Base-by-base conservation (phyloP, 30 jellyfish, hydroid and myxozoan species). In the Aurelia coerulea region DNA sequence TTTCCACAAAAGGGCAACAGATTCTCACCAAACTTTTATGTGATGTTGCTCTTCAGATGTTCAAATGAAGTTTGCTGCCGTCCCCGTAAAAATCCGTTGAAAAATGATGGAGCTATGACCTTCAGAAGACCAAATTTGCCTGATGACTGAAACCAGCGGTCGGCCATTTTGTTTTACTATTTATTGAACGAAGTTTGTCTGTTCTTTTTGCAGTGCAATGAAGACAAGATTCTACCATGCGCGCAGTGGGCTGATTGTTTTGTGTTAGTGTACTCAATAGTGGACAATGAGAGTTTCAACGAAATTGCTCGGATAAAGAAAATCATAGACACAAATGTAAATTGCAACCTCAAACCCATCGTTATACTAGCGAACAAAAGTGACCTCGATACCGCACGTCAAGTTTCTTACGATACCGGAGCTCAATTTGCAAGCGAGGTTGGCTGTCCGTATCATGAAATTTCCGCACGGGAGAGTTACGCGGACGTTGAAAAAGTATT, bases 181-280 rank as follows among this genome's bases (percentile, higher is more conserved):
- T 23, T 23, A 23, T 23, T 23, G 29, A 23, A 23, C 29, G 29
- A 23, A 23, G 29, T 23, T 23, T 23, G 1, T 9, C 11, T 46
- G 11, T 46, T 9, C 12, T 46, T 46, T 14, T 46, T 46, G 8
- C 62, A 86, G 95, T 66, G 74, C 39, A 85, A 76, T 54, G 95
- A 86, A 37, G 88, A 68, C 51, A 67, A 67, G 54, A 29, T 76
- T 15, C 33, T 15, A 3, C 52, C 88, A 18, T 76, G 68, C 65
- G 84, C 86, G 0, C 90, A 76, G 19, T 86, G 95, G 95, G 95
- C 95, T 0, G 95, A 86, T 53, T 86, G 90, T 42, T 74, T 86
- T 70, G 95, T 86, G 18, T 53, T 86, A 74, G 95, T 86, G 15
- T 86, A 75, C 50, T 76, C 95, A 13, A 59, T 86, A 2, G 80